These are phyloP conservation scores for Schizothorax lantsangensis DNA, from an alignment of 2,797 vertebrate genomes.

Conservation along the genomic window DNA sequence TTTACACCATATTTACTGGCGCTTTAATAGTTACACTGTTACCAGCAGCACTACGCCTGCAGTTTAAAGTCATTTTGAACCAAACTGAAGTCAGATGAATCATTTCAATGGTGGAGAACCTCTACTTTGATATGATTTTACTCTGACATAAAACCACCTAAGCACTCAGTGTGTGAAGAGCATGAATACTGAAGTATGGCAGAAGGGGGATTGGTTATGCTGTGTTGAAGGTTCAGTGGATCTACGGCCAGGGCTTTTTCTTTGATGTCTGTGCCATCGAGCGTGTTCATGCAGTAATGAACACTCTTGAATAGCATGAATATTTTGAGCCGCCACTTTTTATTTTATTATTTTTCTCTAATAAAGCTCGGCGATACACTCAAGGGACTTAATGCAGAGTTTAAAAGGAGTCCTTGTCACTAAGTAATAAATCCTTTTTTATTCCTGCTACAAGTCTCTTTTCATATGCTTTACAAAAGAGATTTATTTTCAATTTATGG, in stretches of 20 bases:
- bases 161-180: conserved; percentile 2
- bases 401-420: conserved; percentile 19
- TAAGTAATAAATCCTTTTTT: conserved; percentile 19
- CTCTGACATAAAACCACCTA: conserved; percentile 21
- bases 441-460: neutral
- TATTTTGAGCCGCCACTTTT: neutral
- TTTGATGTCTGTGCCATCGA: conserved; percentile 24
- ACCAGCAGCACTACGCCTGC: neutral
- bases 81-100: neutral
- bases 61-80: conserved; percentile 16
- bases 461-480: neutral
- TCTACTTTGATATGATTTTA: conserved; percentile 4
- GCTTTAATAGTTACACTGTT: neutral
- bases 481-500: conserved; percentile 40
- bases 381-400: neutral
- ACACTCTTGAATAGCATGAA: conserved; percentile 25
- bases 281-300: conserved; percentile 23
- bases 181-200: conserved; percentile 9
- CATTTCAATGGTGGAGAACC: neutral
- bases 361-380: conserved; percentile 3
- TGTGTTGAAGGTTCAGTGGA: conserved; percentile 16
- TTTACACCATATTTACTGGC: neutral
- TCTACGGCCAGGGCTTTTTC: neutral
- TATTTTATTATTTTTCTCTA: conserved; percentile 9
- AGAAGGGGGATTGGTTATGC: conserved; percentile 7